phyloP scores from a whole-genome alignment of 2,888 invertebrate genomes.

The Drymonia ruficornis region DNA sequence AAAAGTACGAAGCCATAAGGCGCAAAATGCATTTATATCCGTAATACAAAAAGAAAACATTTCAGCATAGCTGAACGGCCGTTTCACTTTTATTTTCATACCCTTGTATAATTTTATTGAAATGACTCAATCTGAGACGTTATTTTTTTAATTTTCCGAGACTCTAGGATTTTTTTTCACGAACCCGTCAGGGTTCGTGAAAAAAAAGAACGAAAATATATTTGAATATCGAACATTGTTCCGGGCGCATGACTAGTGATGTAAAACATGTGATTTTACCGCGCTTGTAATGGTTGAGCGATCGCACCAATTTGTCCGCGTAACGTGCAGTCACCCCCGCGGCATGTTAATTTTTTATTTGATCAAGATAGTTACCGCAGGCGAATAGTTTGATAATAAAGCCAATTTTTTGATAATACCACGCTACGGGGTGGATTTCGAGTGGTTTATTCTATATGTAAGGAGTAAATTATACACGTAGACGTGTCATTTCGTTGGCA shows the following conservation, averaged over 20 bases:
- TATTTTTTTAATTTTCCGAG: conserved; percentile 27
- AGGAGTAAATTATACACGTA: conserved; percentile 68
- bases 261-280: conserved; percentile 45
- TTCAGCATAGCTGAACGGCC: conserved; percentile 20
- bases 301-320: conserved; percentile 73
- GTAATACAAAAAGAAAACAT: conserved; percentile 26
- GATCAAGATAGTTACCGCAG: conserved; percentile 74
- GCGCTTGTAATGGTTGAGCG: conserved; percentile 50
- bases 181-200: not conserved
- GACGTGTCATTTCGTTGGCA: conserved; percentile 74
- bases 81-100: conserved; percentile 62
- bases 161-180: conserved; percentile 16
- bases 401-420: conserved; percentile 82
- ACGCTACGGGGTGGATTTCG: conserved; percentile 54
- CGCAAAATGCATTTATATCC: conserved; percentile 27
- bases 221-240: conserved; percentile 1
- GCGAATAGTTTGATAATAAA: conserved; percentile 79
- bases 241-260: conserved; percentile 30
- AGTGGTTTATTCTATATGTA: conserved; percentile 61
- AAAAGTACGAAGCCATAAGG: conserved; percentile 32
- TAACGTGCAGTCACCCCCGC: conserved; percentile 64
- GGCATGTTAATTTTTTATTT: conserved; percentile 77
- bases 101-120: conserved; percentile 67
- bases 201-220: not conserved
- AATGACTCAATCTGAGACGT: conserved; percentile 49